Percentiles rank a stretch among this genome's conserved stretches.
These are phyloP conservation scores for Dasyurus viverrinus DNA, from an alignment of 2,113 vertebrate genomes.

Conservation along the genomic window DNA sequence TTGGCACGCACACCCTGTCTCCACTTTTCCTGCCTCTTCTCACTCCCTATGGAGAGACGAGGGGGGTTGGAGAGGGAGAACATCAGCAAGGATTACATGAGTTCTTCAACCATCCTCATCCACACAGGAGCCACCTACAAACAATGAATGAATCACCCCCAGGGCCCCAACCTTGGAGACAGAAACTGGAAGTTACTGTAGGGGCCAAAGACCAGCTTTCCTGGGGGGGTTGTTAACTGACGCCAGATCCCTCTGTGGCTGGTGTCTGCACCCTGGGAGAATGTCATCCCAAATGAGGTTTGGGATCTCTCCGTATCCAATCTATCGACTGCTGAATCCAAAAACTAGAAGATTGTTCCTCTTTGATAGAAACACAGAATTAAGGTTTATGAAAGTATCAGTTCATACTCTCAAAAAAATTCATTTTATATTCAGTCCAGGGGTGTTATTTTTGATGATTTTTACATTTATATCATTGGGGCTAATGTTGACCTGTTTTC, in stretches of 20 bases:
- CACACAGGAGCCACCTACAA: constrained; percentile 64
- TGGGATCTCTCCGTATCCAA: background rate
- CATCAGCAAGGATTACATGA: constrained; percentile 36
- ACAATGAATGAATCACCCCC: constrained; percentile 63
- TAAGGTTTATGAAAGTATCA: constrained; percentile 19
- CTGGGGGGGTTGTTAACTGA: constrained; percentile 28
- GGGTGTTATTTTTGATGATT: constrained; percentile 15
- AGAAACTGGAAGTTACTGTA: constrained; percentile 57
- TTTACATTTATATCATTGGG: constrained; percentile 24
- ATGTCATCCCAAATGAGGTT: constrained; percentile 28
- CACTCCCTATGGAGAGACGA: constrained; percentile 37
- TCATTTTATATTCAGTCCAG: constrained; percentile 34
- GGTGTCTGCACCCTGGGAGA: constrained; percentile 28
- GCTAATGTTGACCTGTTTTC: background rate
- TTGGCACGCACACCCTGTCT: constrained; percentile 78
- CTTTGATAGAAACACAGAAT: constrained; percentile 23
- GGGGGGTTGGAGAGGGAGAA: constrained; percentile 57
- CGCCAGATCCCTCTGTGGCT: constrained; percentile 4
- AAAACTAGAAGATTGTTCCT: background rate
- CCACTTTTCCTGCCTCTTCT: constrained; percentile 47
- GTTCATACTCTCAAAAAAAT: constrained; percentile 4
- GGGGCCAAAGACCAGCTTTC: constrained; percentile 35
- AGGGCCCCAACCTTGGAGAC: constrained; percentile 51
- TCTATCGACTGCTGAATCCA: background rate
- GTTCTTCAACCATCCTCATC: constrained; percentile 56